These are phyloP conservation scores for Macrosiphum euphorbiae DNA, from an alignment of 2,888 invertebrate genomes.

Conservation along the genomic window DNA sequence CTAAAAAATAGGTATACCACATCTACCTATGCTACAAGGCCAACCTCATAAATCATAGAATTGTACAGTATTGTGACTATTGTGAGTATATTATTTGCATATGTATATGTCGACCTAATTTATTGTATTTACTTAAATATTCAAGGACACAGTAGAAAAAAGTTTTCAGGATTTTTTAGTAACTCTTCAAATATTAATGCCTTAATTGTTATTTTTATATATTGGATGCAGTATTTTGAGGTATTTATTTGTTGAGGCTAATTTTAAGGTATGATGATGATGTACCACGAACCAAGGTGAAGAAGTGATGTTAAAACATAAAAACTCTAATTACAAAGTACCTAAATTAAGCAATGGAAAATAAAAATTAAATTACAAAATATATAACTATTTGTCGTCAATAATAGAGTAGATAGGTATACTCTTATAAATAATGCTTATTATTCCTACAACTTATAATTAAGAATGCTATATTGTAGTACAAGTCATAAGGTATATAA, in stretches of 20 bases:
- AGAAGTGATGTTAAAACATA: background rate
- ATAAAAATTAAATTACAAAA: no score
- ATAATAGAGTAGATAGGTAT: no score
- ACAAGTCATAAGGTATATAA: no score
- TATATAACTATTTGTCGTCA: no score
- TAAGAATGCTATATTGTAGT: no score
- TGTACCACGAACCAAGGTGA: background rate
- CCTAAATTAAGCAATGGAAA: no score
- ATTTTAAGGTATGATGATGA: no score
- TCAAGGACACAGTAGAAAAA: background rate
- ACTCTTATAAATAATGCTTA: no score
- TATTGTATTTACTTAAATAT: background rate
- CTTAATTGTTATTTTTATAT: background rate
- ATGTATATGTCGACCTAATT: background rate
- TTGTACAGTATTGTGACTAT: background rate
- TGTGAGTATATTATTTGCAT: background rate
- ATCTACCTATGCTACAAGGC: background rate
- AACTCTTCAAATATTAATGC: background rate
- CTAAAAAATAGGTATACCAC: background rate
- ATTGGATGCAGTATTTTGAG: background rate
- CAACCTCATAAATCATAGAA: background rate
- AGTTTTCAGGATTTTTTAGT: background rate
- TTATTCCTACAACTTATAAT: no score
- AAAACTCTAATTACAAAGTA: background rate
- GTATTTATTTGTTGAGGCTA: no score